Evolutionary conservation across 2,113 vertebrate genomes (phyloP).

Genomic region (Anhinga anhinga): DNA sequence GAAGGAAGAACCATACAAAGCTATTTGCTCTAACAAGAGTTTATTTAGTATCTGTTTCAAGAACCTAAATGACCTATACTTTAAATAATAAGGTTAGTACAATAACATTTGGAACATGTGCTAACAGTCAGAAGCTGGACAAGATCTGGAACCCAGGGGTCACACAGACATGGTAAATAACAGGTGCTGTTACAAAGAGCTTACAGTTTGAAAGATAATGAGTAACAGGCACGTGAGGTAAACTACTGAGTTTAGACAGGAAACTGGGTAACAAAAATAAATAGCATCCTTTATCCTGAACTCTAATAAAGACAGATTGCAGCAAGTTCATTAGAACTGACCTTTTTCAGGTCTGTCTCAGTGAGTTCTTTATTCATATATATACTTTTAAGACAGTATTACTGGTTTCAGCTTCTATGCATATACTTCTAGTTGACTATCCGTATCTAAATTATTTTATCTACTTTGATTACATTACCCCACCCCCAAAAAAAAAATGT

Average conservation of each 20-base stretch:
- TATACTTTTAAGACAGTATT: neutral
- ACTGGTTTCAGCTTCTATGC: neutral
- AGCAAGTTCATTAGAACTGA: neutral
- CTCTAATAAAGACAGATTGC: neutral
- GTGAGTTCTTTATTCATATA: neutral
- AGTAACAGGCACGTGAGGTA: neutral
- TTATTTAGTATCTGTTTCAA: constrained; percentile 36
- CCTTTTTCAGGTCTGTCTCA: neutral
- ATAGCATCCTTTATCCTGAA: constrained; percentile 16
- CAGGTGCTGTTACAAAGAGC: neutral
- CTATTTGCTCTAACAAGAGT: constrained; percentile 5
- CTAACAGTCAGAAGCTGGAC: neutral
- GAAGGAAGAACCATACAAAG: constrained; percentile 17
- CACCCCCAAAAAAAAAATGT: neutral
- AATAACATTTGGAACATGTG: neutral
- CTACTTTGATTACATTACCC: neutral
- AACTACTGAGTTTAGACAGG: neutral
- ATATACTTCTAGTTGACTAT: neutral
- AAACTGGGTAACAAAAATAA: constrained; percentile 36
- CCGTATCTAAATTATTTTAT: neutral
- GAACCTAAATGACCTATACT: neutral
- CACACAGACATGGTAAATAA: neutral
- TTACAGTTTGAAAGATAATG: neutral
- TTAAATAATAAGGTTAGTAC: constrained; percentile 43
- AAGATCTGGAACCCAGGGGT: neutral